Evolutionary conservation across 1,140 invertebrate genomes (phyloP), one percentile per base, ranked within the genome.

Genomic region (Euura saliciscinereae): DNA sequence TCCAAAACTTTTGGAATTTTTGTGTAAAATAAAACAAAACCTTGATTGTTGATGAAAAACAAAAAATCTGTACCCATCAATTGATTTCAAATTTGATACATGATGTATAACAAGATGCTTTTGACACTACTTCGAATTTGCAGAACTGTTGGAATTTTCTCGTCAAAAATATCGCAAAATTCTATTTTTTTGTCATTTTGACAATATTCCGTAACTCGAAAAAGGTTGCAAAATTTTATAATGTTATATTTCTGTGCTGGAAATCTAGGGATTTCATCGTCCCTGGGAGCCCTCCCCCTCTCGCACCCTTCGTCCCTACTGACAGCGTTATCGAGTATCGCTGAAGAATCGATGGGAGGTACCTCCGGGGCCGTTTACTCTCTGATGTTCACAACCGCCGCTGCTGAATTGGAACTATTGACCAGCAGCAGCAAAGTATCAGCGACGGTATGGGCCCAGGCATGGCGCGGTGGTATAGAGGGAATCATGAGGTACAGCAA

Each of bases 321-420:
- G 13, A 78, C 84, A 65, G 83, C 89, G 73, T 78, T 94, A 44
- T 90, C 90, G 0, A 83, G 89, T 67, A 88, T 92, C 44, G 90
- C 91, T 2, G 91, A 92, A 78, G 88, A 87, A 44, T 82, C 85
- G 72, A 94, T 94, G 91, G 93, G 93, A 4, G 93, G 93, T 2
- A 92, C 92, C 3, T 93, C 92, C 0, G 93, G 93, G 3, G 93
- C 91, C 3, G 82, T 94, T 2, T 94, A 94, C 81, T 91, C 91
- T 74, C 83, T 96, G 70, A 90, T 94, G 69, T 90, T 96, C n/a
- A 90, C 91, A 2, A 90, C 90, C 6, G 90, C 91, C 8, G 89
- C 90, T 1, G 81, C 83, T 44, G 79, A 86, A 68, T 79, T 91
- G 6, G 1, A 73, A 73, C 69, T 79, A 2, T 71, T 79, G 78